A percentile compares a stretch with the other conserved stretches of the same genome.
phyloP scores from a whole-genome alignment of 2,113 vertebrate genomes.

The Spea multiplicata region DNA sequence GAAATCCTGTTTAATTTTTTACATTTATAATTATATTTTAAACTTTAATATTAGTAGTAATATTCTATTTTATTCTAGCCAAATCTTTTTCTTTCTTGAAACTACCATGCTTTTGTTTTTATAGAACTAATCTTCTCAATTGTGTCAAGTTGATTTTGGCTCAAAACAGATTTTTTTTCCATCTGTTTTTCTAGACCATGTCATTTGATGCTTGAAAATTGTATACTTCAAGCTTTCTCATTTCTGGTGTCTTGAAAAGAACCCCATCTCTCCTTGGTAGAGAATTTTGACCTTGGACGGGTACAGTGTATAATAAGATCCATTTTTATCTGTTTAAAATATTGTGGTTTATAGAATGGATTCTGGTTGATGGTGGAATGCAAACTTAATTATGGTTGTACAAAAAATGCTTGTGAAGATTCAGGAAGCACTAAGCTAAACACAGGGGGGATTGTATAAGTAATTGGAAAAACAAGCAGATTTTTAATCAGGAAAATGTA shows the following conservation, averaged over 20 bases:
- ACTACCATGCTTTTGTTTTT: conserved; percentile 24
- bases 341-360: background rate
- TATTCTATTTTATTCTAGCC: conserved; percentile 15
- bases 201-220: conserved; percentile 23
- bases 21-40: too few species aligned
- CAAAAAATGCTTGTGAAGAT: background rate
- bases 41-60: too few species aligned
- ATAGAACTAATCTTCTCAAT: conserved; percentile 46
- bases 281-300: conserved; percentile 10
- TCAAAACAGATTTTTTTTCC: background rate
- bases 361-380: background rate
- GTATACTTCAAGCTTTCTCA: background rate
- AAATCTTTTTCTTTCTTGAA: conserved; percentile 35
- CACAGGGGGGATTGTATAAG: background rate
- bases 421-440: conserved; percentile 1
- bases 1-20: too few species aligned
- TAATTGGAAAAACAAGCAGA: background rate
- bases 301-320: background rate
- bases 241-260: conserved; percentile 6
- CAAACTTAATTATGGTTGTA: background rate
- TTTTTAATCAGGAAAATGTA: too few species aligned
- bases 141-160: conserved; percentile 42
- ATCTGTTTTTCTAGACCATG: conserved; percentile 31
- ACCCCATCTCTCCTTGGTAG: conserved; percentile 8
- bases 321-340: conserved; percentile 7